Conservation (phyloP, 2,888 invertebrate species). For the Scelioninae gen. 2 region DNA sequence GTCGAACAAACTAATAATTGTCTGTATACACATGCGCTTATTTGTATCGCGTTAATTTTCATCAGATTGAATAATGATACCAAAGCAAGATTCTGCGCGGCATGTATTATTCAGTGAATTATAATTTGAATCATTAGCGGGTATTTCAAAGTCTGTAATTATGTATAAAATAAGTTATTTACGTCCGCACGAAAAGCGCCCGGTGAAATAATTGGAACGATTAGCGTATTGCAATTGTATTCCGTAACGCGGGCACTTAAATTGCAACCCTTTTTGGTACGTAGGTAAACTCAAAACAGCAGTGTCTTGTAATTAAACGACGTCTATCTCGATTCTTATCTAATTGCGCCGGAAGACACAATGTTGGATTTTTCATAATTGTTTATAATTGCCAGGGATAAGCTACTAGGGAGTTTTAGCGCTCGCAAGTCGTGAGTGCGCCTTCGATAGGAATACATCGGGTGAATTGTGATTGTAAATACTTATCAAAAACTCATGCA, state of each 20-base stretch:
- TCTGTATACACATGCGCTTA: conserved; percentile 9
- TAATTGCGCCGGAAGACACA: conserved; percentile 30
- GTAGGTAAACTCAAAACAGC: conserved; percentile 38
- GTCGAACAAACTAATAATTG: too few species aligned
- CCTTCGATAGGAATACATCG: too few species aligned
- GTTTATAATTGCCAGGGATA: conserved; percentile 17
- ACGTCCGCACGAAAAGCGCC: conserved; percentile 46
- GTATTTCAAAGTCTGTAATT: conserved; percentile 43
- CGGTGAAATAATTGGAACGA: conserved; percentile 45
- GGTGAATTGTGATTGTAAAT: too few species aligned
- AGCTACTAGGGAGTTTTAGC: conserved; percentile 4
- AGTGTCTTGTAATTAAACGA: conserved; percentile 45
- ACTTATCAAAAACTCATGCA: too few species aligned
- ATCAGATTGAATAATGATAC: conserved; percentile 49
- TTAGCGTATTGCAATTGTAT: conserved; percentile 37
- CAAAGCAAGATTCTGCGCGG: conserved; percentile 24
- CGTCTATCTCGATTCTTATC: conserved; percentile 46
- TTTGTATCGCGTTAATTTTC: conserved; percentile 49
- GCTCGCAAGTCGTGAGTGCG: conserved; percentile 2
- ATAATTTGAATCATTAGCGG: conserved; percentile 50
- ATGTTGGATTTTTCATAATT: conserved; percentile 39
- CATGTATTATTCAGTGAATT: conserved; percentile 56
- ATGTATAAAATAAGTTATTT: conserved; percentile 53
- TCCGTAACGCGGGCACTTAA: conserved; percentile 34
- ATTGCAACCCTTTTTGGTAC: conserved; percentile 36